phyloP scores from a whole-genome alignment of 2,888 invertebrate species.

The Tetheella fluctuosa region DNA sequence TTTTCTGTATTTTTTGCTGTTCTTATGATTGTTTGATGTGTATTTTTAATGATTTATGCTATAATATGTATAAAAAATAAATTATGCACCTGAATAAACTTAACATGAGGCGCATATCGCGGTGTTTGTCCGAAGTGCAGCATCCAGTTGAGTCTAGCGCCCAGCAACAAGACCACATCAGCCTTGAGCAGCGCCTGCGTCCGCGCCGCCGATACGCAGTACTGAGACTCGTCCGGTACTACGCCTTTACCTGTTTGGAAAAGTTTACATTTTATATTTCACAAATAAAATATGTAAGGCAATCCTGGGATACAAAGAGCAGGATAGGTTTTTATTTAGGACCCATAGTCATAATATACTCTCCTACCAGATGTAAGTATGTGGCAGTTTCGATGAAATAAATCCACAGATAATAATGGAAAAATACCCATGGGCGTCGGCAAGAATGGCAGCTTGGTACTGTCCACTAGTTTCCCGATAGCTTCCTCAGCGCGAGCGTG shows the following conservation, averaged over 20 bases:
- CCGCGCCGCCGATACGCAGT: conserved; percentile 94
- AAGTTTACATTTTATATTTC: neutral
- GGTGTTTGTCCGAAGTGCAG: conserved; percentile 97
- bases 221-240: conserved; percentile 86
- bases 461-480: conserved; percentile 87
- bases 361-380: neutral
- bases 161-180: conserved; percentile 94
- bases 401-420: neutral
- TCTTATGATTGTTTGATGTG: too few species aligned
- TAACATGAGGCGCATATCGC: conserved; percentile 91
- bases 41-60: too few species aligned
- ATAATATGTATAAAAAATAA: too few species aligned
- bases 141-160: conserved; percentile 98
- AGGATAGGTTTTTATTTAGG: too few species aligned
- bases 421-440: conserved; percentile 96
- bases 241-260: conserved; percentile 87
- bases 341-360: neutral
- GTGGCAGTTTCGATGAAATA: too few species aligned
- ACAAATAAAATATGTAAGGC: too few species aligned
- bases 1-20: too few species aligned
- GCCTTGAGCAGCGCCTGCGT: conserved; percentile 93
- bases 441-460: conserved; percentile 92
- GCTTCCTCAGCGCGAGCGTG: conserved; percentile 91
- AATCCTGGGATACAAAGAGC: too few species aligned
- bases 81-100: conserved; percentile 92